Evolutionary conservation across 2,888 invertebrate genomes (phyloP).

Genomic region (Boloria euphrosyne): DNA sequence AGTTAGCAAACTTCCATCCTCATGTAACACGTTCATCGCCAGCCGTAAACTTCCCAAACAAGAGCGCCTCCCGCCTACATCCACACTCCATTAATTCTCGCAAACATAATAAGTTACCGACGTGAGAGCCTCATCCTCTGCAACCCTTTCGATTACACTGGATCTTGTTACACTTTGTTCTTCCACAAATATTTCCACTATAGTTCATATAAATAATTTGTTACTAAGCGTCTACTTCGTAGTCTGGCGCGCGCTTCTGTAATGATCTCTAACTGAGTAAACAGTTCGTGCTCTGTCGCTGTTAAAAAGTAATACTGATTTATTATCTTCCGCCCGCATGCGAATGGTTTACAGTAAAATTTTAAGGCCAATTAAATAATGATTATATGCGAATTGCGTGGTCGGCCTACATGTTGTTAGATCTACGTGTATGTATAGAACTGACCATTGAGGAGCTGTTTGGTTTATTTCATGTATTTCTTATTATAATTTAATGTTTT

Average conservation of each 20-base stretch:
- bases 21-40: not conserved
- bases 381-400: slow-evolving; percentile 18
- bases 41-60: not conserved
- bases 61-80: not conserved
- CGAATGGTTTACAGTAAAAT: slow-evolving; percentile 29
- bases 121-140: slow-evolving; percentile 41
- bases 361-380: slow-evolving; percentile 27
- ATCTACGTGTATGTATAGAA: too few relatives aligned
- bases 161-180: not conserved
- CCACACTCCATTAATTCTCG: slow-evolving; percentile 10
- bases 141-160: not conserved
- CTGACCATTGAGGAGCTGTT: not conserved
- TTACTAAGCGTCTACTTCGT: not conserved
- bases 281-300: slow-evolving; percentile 33
- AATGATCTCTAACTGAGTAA: slow-evolving; percentile 14
- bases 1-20: not conserved
- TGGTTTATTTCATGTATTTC: not conserved
- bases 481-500: not conserved
- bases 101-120: slow-evolving; percentile 34
- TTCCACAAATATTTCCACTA: slow-evolving; percentile 3
- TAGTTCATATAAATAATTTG: slow-evolving; percentile 10
- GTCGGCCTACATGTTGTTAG: not conserved
- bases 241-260: not conserved
- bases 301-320: slow-evolving; percentile 38
- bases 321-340: slow-evolving; percentile 34